Evolutionary conservation across 2,797 vertebrate species (phyloP), one percentile per base, ranked within the genome.

Genomic region (Benthosema pterotum): DNA sequence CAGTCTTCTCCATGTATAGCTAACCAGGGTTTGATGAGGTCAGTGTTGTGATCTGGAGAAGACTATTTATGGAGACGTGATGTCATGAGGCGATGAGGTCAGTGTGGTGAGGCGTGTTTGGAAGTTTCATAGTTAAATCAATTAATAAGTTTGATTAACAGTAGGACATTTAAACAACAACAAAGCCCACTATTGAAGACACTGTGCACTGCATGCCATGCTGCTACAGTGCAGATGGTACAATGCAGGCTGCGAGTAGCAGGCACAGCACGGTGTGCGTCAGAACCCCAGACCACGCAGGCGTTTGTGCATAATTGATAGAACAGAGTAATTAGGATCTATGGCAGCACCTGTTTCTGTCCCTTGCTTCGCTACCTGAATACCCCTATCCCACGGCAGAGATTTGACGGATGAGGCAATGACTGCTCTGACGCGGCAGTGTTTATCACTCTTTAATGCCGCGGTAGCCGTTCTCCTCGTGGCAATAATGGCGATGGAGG

Each of bases 251-350:
- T 66, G 62, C 60, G 79, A 75, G 78, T 69, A 73, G 78, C 78
- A 75, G 74, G 78, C 72, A 67, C 76, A 82, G 72, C 62, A n/a
- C n/a, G 69, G 78, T 73, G 83, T 75, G 82, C 75, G 71, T 60
- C 69, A 71, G 70, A 38, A 88, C 89, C 81, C 78, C 76, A 12
- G 86, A 85, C 83, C 75, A 83, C 85, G 79, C 77, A 80, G 70
- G 77, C 76, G 73, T 87, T 77, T 82, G 68, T 83, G 81, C 88
- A 91, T 92, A 92, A 93, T 91, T 92, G 88, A 92, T 92, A 87
- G 90, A 90, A 87, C 72, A 87, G 88, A 87, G 88, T 92, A 89
- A 92, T 93, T 91, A 91, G 76, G 84, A 85, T 86, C 82, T 84
- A 86, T 65, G 70, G 71, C 52, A 82, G 84, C 92, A 93, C 90